Conservation (phyloP, 2,113 vertebrate genomes). For the Xyliphius kryptos region DNA sequence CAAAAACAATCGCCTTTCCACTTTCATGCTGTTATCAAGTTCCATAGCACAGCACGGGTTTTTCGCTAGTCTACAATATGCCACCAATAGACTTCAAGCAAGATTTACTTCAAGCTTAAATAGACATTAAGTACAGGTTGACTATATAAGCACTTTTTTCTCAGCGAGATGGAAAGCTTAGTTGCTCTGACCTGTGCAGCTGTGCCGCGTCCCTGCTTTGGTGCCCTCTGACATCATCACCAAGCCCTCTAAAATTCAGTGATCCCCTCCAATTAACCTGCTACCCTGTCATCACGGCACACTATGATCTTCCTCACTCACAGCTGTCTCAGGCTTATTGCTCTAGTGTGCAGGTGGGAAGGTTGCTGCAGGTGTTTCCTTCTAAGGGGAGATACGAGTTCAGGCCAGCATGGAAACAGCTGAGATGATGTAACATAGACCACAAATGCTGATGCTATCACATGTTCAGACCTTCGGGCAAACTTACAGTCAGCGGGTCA, state of each 20-base stretch:
- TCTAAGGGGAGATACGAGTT: background rate
- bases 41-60: too few relatives aligned
- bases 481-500: background rate
- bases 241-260: conserved; percentile 19
- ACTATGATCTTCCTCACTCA: conserved; percentile 45
- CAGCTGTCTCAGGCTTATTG: conserved; percentile 17
- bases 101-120: too few relatives aligned
- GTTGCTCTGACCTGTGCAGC: conserved; percentile 48
- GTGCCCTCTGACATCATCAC: conserved; percentile 55
- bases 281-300: conserved; percentile 59
- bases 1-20: too few relatives aligned
- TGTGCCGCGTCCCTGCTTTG: conserved; percentile 41
- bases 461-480: background rate
- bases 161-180: background rate
- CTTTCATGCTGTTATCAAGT: too few relatives aligned
- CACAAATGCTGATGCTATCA: conserved; percentile 1
- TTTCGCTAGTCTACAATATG: too few relatives aligned
- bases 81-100: too few relatives aligned
- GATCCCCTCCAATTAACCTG: conserved; percentile 56
- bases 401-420: background rate
- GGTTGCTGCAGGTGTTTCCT: conserved; percentile 22
- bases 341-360: conserved; percentile 7
- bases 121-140: too few relatives aligned
- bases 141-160: too few relatives aligned
- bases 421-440: conserved; percentile 14